Evolutionary conservation across 2,113 vertebrate genomes (phyloP).

Genomic region (Oryzias woworae): DNA sequence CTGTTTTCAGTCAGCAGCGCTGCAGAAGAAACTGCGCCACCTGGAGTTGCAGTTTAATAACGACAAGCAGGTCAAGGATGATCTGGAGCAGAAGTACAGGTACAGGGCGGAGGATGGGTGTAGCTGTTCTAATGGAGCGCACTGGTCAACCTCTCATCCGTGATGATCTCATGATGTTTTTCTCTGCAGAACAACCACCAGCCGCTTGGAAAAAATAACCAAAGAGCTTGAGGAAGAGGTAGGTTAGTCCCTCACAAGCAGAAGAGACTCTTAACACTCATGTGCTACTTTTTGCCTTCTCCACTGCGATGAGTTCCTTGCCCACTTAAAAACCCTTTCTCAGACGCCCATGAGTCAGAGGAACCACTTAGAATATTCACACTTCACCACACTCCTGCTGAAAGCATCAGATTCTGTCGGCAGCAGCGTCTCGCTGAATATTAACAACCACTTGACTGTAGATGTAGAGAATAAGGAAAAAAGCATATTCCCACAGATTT

Average conservation of each 20-base stretch:
- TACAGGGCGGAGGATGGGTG: constrained; percentile 2
- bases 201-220: constrained; percentile 88
- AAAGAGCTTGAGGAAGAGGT: constrained; percentile 98
- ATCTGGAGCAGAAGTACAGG: constrained; percentile 87
- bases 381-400: constrained; percentile 13
- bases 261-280: not conserved
- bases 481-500: constrained; percentile 7
- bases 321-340: not conserved
- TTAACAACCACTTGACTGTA: constrained; percentile 18
- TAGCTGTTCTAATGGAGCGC: no score
- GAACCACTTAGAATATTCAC: constrained; percentile 19
- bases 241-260: not conserved
- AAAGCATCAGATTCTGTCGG: constrained; percentile 20
- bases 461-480: constrained; percentile 10
- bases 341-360: constrained; percentile 9
- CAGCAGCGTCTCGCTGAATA: not conserved
- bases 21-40: constrained; percentile 88
- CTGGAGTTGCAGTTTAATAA: constrained; percentile 89
- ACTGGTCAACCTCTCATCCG: not conserved
- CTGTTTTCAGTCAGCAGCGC: constrained; percentile 72
- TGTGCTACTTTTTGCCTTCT: not conserved
- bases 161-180: not conserved
- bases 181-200: constrained; percentile 80
- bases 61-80: constrained; percentile 91
- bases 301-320: not conserved